Evolutionary conservation across 2,113 vertebrate genomes (phyloP).

Genomic region (Uria lomvia): DNA sequence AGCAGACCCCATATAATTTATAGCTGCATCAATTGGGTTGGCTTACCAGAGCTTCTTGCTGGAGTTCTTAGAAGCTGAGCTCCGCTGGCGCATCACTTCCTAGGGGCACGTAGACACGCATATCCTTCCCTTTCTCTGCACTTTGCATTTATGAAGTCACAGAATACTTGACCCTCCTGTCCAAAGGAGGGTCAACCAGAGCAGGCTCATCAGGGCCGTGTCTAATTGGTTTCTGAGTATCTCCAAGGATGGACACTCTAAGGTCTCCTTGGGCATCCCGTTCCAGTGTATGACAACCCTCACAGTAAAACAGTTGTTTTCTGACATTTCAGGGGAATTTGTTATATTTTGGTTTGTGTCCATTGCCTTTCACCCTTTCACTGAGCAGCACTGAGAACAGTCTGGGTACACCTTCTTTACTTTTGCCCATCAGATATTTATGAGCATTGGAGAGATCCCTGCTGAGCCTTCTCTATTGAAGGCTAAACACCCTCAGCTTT

Average conservation of each 20-base stretch:
- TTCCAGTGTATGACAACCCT: background rate
- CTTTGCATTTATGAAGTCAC: background rate
- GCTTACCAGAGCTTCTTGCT: background rate
- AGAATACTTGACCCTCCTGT: background rate
- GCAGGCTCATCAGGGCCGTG: background rate
- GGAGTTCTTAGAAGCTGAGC: background rate
- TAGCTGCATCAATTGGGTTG: background rate
- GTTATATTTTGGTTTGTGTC: background rate
- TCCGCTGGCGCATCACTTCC: background rate
- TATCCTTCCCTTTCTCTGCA: background rate
- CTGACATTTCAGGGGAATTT: background rate
- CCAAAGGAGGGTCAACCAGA: background rate
- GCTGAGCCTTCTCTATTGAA: background rate
- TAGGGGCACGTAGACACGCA: background rate
- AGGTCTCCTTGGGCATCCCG: background rate
- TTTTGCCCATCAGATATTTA: background rate
- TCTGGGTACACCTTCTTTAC: background rate
- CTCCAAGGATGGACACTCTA: background rate
- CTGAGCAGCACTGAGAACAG: background rate
- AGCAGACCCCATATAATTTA: background rate
- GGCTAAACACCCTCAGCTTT: background rate
- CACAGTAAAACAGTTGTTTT: background rate
- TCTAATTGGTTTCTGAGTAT: background rate
- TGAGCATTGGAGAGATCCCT: background rate
- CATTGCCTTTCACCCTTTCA: background rate